Percentiles rank a stretch among this genome's conserved stretches.
These are phyloP conservation scores for Stenodera caucasica DNA, from an alignment of 2,888 invertebrate species.

Conservation along the genomic window DNA sequence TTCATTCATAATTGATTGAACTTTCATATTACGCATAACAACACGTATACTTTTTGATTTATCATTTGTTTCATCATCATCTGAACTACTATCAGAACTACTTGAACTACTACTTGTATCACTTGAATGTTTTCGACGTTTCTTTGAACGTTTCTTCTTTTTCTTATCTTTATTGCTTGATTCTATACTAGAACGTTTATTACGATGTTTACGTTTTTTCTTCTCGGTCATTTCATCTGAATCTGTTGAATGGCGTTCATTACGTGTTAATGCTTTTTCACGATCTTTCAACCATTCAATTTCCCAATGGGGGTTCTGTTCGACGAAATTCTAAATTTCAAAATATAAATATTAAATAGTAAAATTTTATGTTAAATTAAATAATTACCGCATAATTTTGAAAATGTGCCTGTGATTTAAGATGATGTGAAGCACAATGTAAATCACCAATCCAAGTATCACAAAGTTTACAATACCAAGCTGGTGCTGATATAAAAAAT, in stretches of 20 bases:
- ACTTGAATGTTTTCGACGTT: conserved; percentile 41
- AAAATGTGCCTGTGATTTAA: conserved; percentile 78
- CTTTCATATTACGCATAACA: conserved; percentile 64
- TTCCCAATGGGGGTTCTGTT: conserved; percentile 86
- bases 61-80: conserved; percentile 52
- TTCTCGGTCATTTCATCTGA: conserved; percentile 35
- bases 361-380: conserved; percentile 13
- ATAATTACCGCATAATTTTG: conserved; percentile 76
- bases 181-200: conserved; percentile 39
- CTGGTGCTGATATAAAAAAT: conserved; percentile 83
- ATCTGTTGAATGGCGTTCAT: conserved; percentile 36
- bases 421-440: conserved; percentile 83
- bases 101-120: conserved; percentile 56
- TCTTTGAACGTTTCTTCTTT: conserved; percentile 42
- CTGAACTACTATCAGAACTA: conserved; percentile 55
- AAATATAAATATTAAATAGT: neutral
- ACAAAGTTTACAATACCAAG: conserved; percentile 90
- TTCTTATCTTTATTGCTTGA: conserved; percentile 53
- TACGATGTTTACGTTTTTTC: conserved; percentile 39
- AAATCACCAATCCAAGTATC: conserved; percentile 86
- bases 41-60: conserved; percentile 66
- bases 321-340: conserved; percentile 69
- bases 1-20: conserved; percentile 56
- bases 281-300: conserved; percentile 83
- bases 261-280: conserved; percentile 54